A percentile compares a stretch with the other conserved stretches of the same genome.
phyloP scores from a whole-genome alignment of 2,888 invertebrate species.

The Drosophila anomalata region DNA sequence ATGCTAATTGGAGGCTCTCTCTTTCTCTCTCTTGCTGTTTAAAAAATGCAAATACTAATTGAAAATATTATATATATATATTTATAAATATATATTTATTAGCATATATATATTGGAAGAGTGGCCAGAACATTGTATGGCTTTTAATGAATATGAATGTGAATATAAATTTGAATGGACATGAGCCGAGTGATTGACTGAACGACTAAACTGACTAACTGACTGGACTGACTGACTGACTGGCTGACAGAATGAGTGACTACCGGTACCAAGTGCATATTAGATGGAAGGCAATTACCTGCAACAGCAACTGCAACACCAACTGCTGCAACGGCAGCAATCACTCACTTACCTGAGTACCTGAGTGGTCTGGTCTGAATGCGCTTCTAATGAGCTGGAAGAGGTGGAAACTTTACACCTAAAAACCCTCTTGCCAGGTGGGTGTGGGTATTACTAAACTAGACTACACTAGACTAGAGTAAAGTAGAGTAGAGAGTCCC shows the following conservation, averaged over 20 bases:
- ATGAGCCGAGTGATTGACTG: slow-evolving; percentile 32
- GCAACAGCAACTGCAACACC: slow-evolving; percentile 14
- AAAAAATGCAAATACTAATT: slow-evolving; percentile 49
- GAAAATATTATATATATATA: slow-evolving; percentile 4
- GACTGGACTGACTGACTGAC: slow-evolving; percentile 10
- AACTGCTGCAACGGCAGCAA: slow-evolving; percentile 17
- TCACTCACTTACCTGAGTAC: slow-evolving; percentile 28
- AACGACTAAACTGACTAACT: slow-evolving; percentile 14
- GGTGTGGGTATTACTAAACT: neutral
- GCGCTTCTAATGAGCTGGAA: slow-evolving; percentile 51
- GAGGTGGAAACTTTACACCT: slow-evolving; percentile 39
- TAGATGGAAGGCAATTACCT: slow-evolving; percentile 51
- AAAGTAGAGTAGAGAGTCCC: neutral
- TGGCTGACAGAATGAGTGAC: slow-evolving; percentile 47
- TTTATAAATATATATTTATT: slow-evolving; percentile 4
- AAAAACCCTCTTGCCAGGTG: slow-evolving; percentile 5
- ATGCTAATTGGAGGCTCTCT: slow-evolving; percentile 32
- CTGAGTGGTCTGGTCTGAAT: slow-evolving; percentile 44
- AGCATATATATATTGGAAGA: neutral
- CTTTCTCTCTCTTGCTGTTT: slow-evolving; percentile 15
- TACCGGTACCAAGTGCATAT: slow-evolving; percentile 50
- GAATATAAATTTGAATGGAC: slow-evolving; percentile 36
- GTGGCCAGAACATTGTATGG: neutral
- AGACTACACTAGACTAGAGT: neutral
- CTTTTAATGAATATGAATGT: slow-evolving; percentile 40